Evolutionary conservation across 1,140 invertebrate genomes (phyloP).

Genomic region (Asbolus verrucosus): DNA sequence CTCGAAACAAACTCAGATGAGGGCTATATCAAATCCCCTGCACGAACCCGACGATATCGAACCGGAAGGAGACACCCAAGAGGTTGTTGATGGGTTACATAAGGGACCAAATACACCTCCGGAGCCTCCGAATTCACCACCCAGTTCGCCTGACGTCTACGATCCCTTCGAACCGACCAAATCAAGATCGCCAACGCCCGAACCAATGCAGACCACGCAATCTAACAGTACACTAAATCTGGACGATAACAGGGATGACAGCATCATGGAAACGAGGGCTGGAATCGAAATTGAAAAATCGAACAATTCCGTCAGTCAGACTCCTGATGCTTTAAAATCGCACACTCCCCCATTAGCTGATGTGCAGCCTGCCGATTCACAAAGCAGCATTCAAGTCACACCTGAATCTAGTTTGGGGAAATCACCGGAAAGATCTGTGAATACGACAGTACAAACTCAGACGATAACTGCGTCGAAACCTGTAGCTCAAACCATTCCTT

Average conservation of each 20-base stretch:
- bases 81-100: conserved; percentile 61
- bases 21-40: conserved; percentile 73
- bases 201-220: conserved; percentile 62
- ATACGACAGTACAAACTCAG: not conserved
- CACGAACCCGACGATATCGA: conserved; percentile 68
- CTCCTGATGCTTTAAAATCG: conserved; percentile 54
- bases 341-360: conserved; percentile 64
- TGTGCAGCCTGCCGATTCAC: conserved; percentile 65
- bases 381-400: conserved; percentile 58
- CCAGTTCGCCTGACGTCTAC: conserved; percentile 80
- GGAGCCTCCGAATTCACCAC: conserved; percentile 72
- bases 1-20: conserved; percentile 71
- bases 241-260: conserved; percentile 37
- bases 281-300: conserved; percentile 47
- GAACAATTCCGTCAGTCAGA: conserved; percentile 29
- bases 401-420: conserved; percentile 52
- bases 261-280: conserved; percentile 33
- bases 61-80: conserved; percentile 64
- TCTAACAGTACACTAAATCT: conserved; percentile 30
- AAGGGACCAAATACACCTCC: conserved; percentile 75
- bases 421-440: conserved; percentile 53
- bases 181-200: conserved; percentile 74
- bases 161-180: conserved; percentile 91
- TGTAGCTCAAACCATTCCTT: conserved; percentile 59
- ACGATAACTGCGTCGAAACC: conserved; percentile 63